phyloP scores from a whole-genome alignment of 2,797 vertebrate genomes.

The Betta splendens region DNA sequence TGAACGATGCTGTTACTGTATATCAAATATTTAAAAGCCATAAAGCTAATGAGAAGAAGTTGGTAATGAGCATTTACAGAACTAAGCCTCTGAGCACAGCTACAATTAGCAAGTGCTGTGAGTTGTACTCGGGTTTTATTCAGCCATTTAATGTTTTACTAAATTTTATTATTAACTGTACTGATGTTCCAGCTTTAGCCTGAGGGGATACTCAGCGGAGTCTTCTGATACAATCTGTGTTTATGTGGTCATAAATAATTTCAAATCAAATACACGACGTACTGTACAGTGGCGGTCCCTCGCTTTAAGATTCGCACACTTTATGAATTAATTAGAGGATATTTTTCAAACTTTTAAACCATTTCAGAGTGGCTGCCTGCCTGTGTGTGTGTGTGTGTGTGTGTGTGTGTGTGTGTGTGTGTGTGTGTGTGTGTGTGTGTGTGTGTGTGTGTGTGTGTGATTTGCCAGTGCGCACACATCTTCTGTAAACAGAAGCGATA shows the following conservation, averaged over 20 bases:
- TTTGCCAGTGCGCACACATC: too few relatives aligned
- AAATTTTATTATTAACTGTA: conserved; percentile 40
- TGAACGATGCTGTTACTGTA: conserved; percentile 13
- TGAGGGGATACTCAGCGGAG: conserved; percentile 19
- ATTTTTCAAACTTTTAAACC: conserved; percentile 19
- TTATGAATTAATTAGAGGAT: conserved; percentile 22
- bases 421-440: too few relatives aligned
- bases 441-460: too few relatives aligned
- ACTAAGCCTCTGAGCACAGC: conserved; percentile 34
- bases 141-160: conserved; percentile 39
- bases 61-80: conserved; percentile 44
- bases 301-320: background rate
- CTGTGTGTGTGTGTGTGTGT: too few relatives aligned
- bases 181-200: conserved; percentile 43
- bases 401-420: too few relatives aligned
- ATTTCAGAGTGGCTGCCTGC: conserved; percentile 11
- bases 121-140: conserved; percentile 42
- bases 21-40: conserved; percentile 48
- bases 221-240: conserved; percentile 37
- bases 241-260: conserved; percentile 43
- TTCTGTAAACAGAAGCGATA: conserved; percentile 13
- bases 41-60: conserved; percentile 40
- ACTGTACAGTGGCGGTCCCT: background rate
- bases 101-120: conserved; percentile 33
- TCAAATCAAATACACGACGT: conserved; percentile 21